These are phyloP conservation scores for Trematocara nigrifrons DNA, from an alignment of 2,113 vertebrate genomes.

Conservation along the genomic window DNA sequence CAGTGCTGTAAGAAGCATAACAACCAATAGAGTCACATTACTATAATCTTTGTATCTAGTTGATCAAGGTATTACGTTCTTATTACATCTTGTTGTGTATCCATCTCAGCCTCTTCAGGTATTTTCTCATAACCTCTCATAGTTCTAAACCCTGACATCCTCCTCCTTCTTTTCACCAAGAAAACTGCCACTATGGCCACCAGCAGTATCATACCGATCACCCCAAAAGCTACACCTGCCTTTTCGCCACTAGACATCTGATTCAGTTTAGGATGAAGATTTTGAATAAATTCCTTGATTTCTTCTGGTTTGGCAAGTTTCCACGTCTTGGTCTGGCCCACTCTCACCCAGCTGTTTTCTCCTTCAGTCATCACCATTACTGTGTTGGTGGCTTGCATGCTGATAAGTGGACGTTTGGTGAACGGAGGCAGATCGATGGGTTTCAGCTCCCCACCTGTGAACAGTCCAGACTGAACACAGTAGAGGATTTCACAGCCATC, in stretches of 20 bases:
- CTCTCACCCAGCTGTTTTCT: slow-evolving; percentile 76
- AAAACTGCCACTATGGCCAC: not conserved
- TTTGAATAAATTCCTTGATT: slow-evolving; percentile 18
- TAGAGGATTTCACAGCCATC: slow-evolving; percentile 87
- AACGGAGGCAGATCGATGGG: slow-evolving; percentile 81
- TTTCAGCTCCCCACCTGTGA: slow-evolving; percentile 72
- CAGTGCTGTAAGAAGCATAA: not conserved
- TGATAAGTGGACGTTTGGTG: slow-evolving; percentile 68
- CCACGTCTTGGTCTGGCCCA: slow-evolving; percentile 75
- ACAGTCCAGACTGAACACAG: slow-evolving; percentile 77
- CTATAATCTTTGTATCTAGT: not conserved
- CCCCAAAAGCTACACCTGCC: slow-evolving; percentile 57
- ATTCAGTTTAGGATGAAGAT: not conserved
- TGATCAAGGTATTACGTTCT: not conserved
- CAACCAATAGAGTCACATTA: not conserved
- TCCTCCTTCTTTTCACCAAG: slow-evolving; percentile 10
- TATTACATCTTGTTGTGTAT: not conserved
- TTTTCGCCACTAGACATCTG: slow-evolving; percentile 23
- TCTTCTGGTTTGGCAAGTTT: slow-evolving; percentile 69
- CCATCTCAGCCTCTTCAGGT: not conserved
- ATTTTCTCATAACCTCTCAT: not conserved
- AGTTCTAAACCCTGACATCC: not conserved
- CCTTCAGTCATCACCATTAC: slow-evolving; percentile 78
- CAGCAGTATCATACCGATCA: slow-evolving; percentile 20
- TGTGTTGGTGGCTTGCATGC: slow-evolving; percentile 67